Evolutionary conservation across 1,140 invertebrate species (phyloP).

Genomic region (Myzus persicae): DNA sequence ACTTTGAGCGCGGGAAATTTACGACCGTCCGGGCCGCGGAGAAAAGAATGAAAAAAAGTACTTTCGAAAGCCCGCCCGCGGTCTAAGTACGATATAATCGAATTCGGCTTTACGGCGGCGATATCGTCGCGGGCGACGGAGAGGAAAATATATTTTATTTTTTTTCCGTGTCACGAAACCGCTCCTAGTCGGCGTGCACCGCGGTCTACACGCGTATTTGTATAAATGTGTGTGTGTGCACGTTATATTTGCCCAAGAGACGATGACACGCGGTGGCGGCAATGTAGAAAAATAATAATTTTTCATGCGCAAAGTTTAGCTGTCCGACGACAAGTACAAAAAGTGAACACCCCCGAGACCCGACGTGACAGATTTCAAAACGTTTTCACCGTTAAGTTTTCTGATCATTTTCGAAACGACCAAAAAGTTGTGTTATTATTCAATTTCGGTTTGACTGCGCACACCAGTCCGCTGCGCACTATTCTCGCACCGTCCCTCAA

Average conservation of each 20-base stretch:
- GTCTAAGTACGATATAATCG: constrained; percentile 2
- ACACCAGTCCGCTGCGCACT: background rate
- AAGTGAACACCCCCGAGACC: constrained; percentile 53
- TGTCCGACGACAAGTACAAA: constrained; percentile 40
- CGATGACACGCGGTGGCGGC: background rate
- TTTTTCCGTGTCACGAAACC: background rate
- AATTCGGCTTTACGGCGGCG: background rate
- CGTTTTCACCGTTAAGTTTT: constrained; percentile 38
- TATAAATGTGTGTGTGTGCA: background rate
- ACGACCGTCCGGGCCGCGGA: background rate
- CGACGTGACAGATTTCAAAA: constrained; percentile 51
- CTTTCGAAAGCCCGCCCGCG: background rate
- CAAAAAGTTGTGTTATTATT: constrained; percentile 49
- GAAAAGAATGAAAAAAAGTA: background rate
- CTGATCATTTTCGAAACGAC: constrained; percentile 47
- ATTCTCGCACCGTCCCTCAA: background rate
- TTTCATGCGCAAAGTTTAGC: constrained; percentile 38
- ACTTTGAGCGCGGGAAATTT: background rate
- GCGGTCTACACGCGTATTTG: background rate
- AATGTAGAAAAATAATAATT: constrained; percentile 33
- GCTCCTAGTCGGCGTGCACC: background rate
- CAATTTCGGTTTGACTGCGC: constrained; percentile 32
- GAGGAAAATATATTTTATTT: background rate
- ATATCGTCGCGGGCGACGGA: background rate
- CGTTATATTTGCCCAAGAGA: constrained; percentile 45